A percentile compares a stretch with the other conserved stretches of the same genome.
Evolutionary conservation across 2,797 vertebrate species (phyloP).

Genomic region (Ptychadena robeensis): DNA sequence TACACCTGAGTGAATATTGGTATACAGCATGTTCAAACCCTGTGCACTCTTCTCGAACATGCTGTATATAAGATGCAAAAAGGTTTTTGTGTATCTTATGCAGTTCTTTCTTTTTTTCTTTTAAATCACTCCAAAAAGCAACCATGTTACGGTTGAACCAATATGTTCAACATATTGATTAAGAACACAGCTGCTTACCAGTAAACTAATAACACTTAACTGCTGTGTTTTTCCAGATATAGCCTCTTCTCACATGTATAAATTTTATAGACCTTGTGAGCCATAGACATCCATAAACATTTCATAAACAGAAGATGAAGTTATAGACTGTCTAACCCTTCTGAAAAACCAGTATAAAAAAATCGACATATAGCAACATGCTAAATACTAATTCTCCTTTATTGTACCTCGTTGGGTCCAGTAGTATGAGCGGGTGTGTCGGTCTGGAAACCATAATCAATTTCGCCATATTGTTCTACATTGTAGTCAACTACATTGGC

Average conservation of each 20-base stretch:
- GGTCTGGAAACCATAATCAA: slow-evolving; percentile 89
- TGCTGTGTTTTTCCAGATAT: slow-evolving; percentile 1
- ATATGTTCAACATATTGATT: neutral
- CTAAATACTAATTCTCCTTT: slow-evolving; percentile 10
- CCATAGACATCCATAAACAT: no score
- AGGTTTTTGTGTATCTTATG: no score
- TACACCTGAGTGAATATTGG: no score
- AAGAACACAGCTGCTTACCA: neutral
- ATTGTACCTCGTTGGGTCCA: slow-evolving; percentile 89
- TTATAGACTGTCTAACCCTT: neutral
- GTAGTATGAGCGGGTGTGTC: slow-evolving; percentile 80
- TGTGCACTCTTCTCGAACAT: no score
- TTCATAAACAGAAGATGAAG: neutral
- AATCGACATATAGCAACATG: neutral
- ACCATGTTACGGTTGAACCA: neutral
- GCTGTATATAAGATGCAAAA: no score
- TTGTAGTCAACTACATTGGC: slow-evolving; percentile 85
- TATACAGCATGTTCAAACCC: no score
- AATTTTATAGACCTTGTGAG: no score
- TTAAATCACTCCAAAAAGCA: neutral
- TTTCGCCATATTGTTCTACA: slow-evolving; percentile 83
- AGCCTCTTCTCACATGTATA: no score
- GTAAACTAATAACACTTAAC: neutral
- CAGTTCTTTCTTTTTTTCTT: no score
- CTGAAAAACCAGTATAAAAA: neutral